Percentiles rank a stretch among this genome's conserved stretches.
phyloP scores from a whole-genome alignment of 2,888 invertebrate genomes.

The Nomada ferruginata region DNA sequence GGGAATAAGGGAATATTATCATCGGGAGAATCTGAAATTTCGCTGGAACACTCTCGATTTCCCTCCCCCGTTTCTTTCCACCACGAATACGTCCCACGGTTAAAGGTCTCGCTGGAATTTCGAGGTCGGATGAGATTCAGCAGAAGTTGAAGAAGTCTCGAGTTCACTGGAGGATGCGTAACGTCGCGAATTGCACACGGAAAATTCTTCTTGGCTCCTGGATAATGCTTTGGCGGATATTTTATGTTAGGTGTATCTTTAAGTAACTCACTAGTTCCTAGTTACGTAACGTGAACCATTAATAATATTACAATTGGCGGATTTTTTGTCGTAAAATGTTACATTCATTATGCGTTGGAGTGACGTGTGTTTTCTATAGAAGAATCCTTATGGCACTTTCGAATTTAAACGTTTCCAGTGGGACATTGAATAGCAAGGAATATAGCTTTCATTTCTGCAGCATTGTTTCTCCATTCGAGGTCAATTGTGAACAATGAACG shows the following conservation, averaged over 20 bases:
- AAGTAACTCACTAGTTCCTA: too few relatives aligned
- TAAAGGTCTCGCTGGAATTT: conserved; percentile 30
- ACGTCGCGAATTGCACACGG: conserved; percentile 22
- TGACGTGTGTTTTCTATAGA: too few relatives aligned
- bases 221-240: conserved; percentile 11
- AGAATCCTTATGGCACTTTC: too few relatives aligned
- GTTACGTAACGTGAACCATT: too few relatives aligned
- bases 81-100: conserved; percentile 1
- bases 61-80: not conserved
- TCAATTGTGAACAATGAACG: too few relatives aligned
- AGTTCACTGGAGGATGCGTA: conserved; percentile 14
- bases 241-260: not conserved
- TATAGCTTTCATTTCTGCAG: too few relatives aligned
- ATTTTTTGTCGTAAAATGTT: too few relatives aligned
- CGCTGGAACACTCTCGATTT: not conserved
- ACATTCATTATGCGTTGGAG: too few relatives aligned
- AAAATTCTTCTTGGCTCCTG: not conserved
- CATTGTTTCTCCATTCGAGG: too few relatives aligned
- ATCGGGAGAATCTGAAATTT: conserved; percentile 46
- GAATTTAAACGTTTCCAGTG: too few relatives aligned
- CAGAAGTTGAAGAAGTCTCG: conserved; percentile 41
- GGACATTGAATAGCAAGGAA: too few relatives aligned
- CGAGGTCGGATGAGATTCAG: conserved; percentile 27
- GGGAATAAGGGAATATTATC: conserved; percentile 12
- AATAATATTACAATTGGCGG: too few relatives aligned